These are phyloP conservation scores for Uria aalge DNA, from an alignment of 2,113 vertebrate genomes.

Conservation along the genomic window DNA sequence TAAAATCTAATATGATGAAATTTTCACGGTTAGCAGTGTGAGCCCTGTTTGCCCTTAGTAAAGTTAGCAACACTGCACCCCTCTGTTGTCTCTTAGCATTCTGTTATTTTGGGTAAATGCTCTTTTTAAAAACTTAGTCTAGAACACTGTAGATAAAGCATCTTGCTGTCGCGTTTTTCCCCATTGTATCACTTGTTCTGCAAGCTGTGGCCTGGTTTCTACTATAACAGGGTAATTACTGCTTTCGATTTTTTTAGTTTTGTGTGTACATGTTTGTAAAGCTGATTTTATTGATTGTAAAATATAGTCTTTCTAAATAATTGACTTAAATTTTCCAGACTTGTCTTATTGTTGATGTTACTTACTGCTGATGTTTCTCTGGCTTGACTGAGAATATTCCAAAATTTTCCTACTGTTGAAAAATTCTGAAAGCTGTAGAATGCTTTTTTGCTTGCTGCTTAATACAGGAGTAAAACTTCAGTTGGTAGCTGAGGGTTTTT, in stretches of 20 bases:
- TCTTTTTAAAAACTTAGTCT: not conserved
- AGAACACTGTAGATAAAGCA: not conserved
- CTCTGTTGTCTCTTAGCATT: not conserved
- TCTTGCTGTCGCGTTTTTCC: not conserved
- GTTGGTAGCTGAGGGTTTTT: not conserved
- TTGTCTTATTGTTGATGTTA: not conserved
- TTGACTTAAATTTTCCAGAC: not conserved
- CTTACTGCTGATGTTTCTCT: not conserved
- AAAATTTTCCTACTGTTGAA: not conserved
- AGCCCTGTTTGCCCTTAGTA: not conserved
- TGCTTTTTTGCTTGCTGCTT: not conserved
- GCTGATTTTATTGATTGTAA: not conserved
- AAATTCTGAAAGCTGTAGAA: not conserved
- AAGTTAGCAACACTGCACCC: not conserved
- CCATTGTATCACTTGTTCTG: not conserved
- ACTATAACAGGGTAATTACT: not conserved
- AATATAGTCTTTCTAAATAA: not conserved
- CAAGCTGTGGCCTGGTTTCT: not conserved
- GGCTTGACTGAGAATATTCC: not conserved
- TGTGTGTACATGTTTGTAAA: not conserved
- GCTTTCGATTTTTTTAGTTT: not conserved
- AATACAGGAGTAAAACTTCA: not conserved
- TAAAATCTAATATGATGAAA: not conserved
- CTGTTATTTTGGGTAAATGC: not conserved
- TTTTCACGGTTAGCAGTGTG: not conserved